Conservation (phyloP, 2,113 vertebrate genomes). For the Nothoprocta perdicaria region DNA sequence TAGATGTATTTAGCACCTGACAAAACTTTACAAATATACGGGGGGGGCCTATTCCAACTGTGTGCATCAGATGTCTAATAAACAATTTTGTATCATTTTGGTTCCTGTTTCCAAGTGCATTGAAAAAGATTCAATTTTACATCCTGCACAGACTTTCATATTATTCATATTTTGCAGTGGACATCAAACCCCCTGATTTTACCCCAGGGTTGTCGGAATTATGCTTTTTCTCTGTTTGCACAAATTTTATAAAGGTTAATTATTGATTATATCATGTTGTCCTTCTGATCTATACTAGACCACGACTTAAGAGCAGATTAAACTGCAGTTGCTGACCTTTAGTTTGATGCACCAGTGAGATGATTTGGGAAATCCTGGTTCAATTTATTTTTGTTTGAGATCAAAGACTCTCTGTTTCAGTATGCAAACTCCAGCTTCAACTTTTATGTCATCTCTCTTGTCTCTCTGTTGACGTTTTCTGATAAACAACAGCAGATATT, state of each 20-base stretch:
- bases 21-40: background rate
- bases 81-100: background rate
- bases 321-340: slow-evolving; percentile 63
- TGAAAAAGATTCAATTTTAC: background rate
- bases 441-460: background rate
- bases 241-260: slow-evolving; percentile 28
- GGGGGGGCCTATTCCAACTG: background rate
- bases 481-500: background rate
- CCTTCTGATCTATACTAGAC: slow-evolving; percentile 18
- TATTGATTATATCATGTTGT: slow-evolving; percentile 21
- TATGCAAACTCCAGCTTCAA: background rate
- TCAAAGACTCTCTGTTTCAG: background rate
- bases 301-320: slow-evolving; percentile 18
- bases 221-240: slow-evolving; percentile 15
- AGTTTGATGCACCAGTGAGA: background rate
- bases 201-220: background rate
- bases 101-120: background rate
- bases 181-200: background rate
- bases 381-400: background rate
- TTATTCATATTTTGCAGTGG: background rate
- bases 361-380: background rate
- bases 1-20: background rate
- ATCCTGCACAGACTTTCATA: background rate
- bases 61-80: background rate
- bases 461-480: background rate